Percentiles rank a stretch among this genome's conserved stretches.
Conservation (phyloP, 2,113 vertebrate species). For the Phaethornis superciliosus region DNA sequence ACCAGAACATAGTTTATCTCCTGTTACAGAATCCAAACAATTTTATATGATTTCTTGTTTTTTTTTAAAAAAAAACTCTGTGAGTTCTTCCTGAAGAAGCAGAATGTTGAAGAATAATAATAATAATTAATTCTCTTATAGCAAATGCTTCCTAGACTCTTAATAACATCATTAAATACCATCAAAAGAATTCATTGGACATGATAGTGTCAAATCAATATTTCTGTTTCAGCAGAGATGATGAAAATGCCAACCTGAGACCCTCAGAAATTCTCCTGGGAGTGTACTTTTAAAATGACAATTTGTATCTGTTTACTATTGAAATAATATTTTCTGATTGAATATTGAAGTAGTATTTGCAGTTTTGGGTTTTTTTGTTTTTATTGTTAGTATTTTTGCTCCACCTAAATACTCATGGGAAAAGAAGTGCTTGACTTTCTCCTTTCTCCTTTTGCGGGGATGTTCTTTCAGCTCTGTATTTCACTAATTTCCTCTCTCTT, state of each 20-base stretch:
- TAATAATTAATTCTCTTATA: not conserved
- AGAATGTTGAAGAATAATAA: not conserved
- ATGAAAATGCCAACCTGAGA: not conserved
- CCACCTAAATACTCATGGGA: not conserved
- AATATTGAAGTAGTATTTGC: not conserved
- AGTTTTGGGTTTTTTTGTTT: too few relatives aligned
- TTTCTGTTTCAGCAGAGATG: not conserved
- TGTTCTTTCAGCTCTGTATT: not conserved
- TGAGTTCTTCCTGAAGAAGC: not conserved
- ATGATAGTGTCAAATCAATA: not conserved
- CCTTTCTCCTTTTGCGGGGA: not conserved
- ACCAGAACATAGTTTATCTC: not conserved
- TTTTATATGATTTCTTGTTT: not conserved
- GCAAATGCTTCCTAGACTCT: not conserved
- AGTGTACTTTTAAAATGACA: not conserved
- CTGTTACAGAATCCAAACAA: not conserved
- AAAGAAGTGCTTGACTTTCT: not conserved
- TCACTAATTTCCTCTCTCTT: not conserved
- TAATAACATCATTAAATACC: not conserved
- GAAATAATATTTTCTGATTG: not conserved
- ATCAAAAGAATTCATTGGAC: not conserved
- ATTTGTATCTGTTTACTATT: not conserved
- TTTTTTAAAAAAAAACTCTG: not conserved
- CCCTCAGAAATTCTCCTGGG: not conserved
- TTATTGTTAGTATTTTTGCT: not conserved